phyloP scores from a whole-genome alignment of 2,888 invertebrate species.

The Sminthurides aquaticus region DNA sequence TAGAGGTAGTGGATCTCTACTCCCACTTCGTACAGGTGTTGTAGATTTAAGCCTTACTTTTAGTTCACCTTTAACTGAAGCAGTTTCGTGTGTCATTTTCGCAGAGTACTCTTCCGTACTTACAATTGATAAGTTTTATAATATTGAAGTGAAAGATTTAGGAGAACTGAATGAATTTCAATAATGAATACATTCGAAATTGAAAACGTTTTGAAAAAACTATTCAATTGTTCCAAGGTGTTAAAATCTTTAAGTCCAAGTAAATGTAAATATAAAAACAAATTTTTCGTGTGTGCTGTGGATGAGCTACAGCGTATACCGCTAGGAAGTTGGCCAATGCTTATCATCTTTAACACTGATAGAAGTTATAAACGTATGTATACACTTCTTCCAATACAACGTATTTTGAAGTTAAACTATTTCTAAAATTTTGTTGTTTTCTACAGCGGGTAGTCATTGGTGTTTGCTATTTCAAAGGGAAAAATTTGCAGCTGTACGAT shows the following conservation, averaged over 20 bases:
- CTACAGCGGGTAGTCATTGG: background rate
- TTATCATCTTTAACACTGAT: background rate
- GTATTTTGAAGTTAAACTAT: background rate
- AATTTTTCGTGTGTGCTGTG: background rate
- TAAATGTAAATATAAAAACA: background rate
- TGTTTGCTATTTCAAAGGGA: background rate
- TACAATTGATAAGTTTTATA: background rate
- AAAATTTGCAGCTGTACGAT: background rate
- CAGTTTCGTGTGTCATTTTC: background rate
- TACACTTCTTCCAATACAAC: too few species aligned
- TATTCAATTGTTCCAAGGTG: background rate
- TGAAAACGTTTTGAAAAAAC: background rate
- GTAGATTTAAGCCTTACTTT: background rate
- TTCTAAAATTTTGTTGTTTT: background rate
- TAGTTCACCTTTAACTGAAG: background rate
- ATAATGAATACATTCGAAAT: background rate
- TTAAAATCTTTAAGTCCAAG: too few species aligned
- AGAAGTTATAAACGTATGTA: background rate
- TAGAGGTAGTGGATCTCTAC: background rate
- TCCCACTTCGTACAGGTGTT: background rate
- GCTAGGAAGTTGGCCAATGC: background rate
- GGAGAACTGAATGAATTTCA: background rate
- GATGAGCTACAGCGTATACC: background rate
- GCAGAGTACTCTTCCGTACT: background rate
- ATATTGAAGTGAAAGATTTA: background rate